Evolutionary conservation across 1,140 invertebrate genomes (phyloP), one percentile per base, ranked within the genome.

Genomic region (Neodiprion lecontei): DNA sequence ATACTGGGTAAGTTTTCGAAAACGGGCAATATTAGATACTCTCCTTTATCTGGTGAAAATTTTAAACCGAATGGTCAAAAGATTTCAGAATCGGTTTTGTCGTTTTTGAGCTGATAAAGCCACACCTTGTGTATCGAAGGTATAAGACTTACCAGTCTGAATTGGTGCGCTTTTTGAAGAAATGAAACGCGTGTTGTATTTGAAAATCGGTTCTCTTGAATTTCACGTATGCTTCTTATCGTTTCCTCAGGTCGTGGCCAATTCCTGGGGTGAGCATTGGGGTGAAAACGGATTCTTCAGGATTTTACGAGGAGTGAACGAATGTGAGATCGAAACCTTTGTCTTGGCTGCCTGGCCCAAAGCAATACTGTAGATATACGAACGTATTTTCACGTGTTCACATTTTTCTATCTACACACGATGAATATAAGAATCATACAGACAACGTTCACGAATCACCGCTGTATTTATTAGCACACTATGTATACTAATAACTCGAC

Each of bases 251-350:
- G 89, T 96, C 79, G 95, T 94, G 28, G 95, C 95, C 66, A 96
- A 98, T 86, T 97, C 96, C 8, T 99, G 97, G 97, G 97, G 97
- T 5, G 78, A 83, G 0, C 87, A 91, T 53, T 99, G 97, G 97
- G 97, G 97, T 9, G 96, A 98, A 85, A 88, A 92, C 68, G 96
- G 96, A 0, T 94, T 92, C 77, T 97, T 98, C 90, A 91, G 92
- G 74, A 97, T 98, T 74, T 79, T 91, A 5, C 91, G 93, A 72
- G 96, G 96, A 73, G 88, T 83, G 23, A 95, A 97, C 85, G 96
- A 97, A 82, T 95, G 95, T 81, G 93, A 93, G 79, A 97, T 97
- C 79, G 96, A 98, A 85, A 92, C 91, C 0, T 97, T 95, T 81
- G 93, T 97, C 1, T 86, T 97, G 9, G 94, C 91, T 14, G 91